Evolutionary conservation across 2,113 vertebrate species (phyloP), one percentile per base, ranked within the genome.

Genomic region (Stigmatopora nigra): DNA sequence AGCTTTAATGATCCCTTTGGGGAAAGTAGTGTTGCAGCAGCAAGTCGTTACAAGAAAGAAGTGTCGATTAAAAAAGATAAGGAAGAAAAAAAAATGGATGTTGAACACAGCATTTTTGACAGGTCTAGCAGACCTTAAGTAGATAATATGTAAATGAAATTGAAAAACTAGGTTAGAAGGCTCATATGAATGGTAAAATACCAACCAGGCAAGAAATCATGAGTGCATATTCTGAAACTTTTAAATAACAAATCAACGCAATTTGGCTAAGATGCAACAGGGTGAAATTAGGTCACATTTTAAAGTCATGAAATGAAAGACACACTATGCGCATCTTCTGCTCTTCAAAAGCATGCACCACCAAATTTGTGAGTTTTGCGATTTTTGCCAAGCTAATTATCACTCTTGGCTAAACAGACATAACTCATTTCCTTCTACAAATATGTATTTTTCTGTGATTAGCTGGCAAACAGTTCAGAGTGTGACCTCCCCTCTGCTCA

Each of bases 1-100:
- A 74, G 68, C 70, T 76, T 77, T 84, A 81, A 85, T 78, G 72
- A 80, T 82, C 75, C 72, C 73, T 78, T 66, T 65, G 68, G 71
- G 67, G 63, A 81, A 81, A 82, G 57, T 7, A 35, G 71, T 72
- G 73, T 64, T 70, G 75, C 75, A 74, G 63, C 67, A 72, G 60
- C 61, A 47, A 69, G 61, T 66, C 57, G 67, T 69, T 67, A 69
- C 61, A 74, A 75, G 72, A 69, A 78, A 48, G 52, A 69, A 69
- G 71, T 79, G 65, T 11, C 13, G 31, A 65, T 64, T 67, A 67
- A 31, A 22, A 68, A 41, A 41, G 72, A 79, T 74, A 71, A 78
- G 60, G 73, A 65, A 58, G 67, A 20, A 73, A 51, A 73, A 51
- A 68, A 81, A 80, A 73, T 41, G 52, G 65, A 61, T 83, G 69